Evolutionary conservation across 2,888 invertebrate species (phyloP).

Genomic region (Caenorhabditis auriculariae): DNA sequence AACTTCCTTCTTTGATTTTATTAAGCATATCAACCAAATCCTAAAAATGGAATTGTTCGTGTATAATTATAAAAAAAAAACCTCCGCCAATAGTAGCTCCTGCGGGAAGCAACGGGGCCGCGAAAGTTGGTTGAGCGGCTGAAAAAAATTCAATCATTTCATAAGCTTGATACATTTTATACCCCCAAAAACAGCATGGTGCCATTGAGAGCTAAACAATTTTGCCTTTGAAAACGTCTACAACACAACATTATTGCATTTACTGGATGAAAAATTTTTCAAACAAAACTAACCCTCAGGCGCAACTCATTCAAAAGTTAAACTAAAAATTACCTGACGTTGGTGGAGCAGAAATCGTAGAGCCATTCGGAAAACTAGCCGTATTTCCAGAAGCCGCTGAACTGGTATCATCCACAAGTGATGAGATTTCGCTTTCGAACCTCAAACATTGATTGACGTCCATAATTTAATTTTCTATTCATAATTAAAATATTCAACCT

Average conservation of each 20-base stretch:
- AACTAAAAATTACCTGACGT: neutral
- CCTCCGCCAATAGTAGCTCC: too few relatives aligned
- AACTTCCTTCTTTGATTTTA: too few relatives aligned
- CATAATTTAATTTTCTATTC: slow-evolving; percentile 1
- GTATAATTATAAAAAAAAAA: too few relatives aligned
- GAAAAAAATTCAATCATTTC: neutral
- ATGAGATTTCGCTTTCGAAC: slow-evolving; percentile 41
- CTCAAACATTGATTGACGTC: slow-evolving; percentile 12
- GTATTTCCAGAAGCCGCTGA: neutral
- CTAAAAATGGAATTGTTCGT: too few relatives aligned
- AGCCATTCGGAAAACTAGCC: slow-evolving; percentile 10
- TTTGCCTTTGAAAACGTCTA: neutral
- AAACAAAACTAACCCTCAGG: neutral
- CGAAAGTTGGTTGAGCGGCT: neutral
- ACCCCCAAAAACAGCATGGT: neutral
- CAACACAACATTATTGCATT: neutral
- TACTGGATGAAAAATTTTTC: neutral
- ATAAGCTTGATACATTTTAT: neutral
- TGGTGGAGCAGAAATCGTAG: slow-evolving; percentile 23
- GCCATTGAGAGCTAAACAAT: neutral
- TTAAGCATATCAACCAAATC: too few relatives aligned
- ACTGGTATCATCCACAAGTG: slow-evolving; percentile 17
- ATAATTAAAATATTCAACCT: too few relatives aligned
- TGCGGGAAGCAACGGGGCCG: slow-evolving; percentile 5
- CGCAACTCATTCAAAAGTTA: slow-evolving; percentile 2